These are phyloP conservation scores for Apeltes quadracus DNA, from an alignment of 2,113 vertebrate genomes.

Conservation along the genomic window DNA sequence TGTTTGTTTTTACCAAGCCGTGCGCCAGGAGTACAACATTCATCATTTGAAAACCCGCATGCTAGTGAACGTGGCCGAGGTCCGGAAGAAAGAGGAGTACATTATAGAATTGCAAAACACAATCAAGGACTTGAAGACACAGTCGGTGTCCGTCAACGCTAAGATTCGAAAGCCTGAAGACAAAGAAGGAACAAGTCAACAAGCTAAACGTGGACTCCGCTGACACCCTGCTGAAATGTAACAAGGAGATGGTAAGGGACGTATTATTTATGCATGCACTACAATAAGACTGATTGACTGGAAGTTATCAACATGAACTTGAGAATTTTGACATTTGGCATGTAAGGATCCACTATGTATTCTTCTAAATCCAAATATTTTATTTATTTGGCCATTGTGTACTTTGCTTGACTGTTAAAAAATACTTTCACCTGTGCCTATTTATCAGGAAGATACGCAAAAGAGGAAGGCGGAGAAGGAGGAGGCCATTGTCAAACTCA, in stretches of 20 bases:
- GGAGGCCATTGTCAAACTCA: conserved; percentile 24
- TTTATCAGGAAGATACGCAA: conserved; percentile 34
- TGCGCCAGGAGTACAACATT: conserved; percentile 67
- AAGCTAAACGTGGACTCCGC: fast-evolving
- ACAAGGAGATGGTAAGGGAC: conserved; percentile 57
- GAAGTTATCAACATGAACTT: not conserved
- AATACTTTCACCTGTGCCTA: not conserved
- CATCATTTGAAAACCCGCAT: not conserved
- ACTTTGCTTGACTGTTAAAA: not conserved
- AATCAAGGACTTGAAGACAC: conserved; percentile 23
- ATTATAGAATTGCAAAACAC: conserved; percentile 45
- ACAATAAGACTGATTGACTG: not conserved
- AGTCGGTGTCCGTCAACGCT: not conserved
- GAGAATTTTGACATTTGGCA: not conserved
- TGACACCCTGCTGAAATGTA: conserved; percentile 52
- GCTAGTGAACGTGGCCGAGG: not conserved
- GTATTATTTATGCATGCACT: not conserved
- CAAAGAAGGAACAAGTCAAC: not conserved
- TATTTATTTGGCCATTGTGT: not conserved
- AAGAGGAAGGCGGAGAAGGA: conserved; percentile 7
- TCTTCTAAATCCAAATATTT: not conserved
- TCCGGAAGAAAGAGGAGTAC: conserved; percentile 56
- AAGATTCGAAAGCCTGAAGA: conserved; percentile 36
- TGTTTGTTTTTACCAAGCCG: conserved; percentile 48
- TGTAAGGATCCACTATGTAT: not conserved